Evolutionary conservation across 2,113 vertebrate genomes (phyloP).

Genomic region (Anser cygnoides): DNA sequence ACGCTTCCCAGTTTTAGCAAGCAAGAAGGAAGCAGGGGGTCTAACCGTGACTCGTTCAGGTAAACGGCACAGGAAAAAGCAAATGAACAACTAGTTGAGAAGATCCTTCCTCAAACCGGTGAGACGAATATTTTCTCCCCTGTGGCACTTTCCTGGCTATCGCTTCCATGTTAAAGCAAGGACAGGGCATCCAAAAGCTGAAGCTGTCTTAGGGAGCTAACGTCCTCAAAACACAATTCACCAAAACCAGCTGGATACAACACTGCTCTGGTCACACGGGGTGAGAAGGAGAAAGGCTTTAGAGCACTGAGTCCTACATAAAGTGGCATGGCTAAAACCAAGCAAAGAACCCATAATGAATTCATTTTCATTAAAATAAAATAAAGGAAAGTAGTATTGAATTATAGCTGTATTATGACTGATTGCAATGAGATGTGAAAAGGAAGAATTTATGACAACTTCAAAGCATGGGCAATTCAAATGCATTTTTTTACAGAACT

Average conservation of each 20-base stretch:
- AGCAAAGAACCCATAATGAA: not conserved
- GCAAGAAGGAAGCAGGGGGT: not conserved
- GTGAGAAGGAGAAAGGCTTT: not conserved
- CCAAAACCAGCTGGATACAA: not conserved
- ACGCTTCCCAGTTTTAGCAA: not conserved
- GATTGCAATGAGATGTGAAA: conserved; percentile 24
- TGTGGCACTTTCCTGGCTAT: not conserved
- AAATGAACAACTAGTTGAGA: not conserved
- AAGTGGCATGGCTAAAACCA: not conserved
- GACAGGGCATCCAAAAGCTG: not conserved
- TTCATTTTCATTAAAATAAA: not conserved
- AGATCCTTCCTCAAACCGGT: not conserved
- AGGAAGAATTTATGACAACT: conserved; percentile 24
- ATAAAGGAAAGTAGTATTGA: not conserved
- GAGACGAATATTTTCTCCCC: not conserved
- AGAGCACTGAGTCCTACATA: not conserved
- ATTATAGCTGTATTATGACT: not conserved
- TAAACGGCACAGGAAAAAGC: not conserved
- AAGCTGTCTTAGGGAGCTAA: not conserved
- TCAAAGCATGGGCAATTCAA: conserved; percentile 44
- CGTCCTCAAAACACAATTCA: not conserved
- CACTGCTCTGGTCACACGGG: not conserved
- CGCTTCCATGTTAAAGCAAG: not conserved
- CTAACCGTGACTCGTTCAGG: not conserved
- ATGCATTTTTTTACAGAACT: not conserved